These are phyloP conservation scores for Anthrax anthrax DNA, from an alignment of 2,888 invertebrate species.

Conservation along the genomic window DNA sequence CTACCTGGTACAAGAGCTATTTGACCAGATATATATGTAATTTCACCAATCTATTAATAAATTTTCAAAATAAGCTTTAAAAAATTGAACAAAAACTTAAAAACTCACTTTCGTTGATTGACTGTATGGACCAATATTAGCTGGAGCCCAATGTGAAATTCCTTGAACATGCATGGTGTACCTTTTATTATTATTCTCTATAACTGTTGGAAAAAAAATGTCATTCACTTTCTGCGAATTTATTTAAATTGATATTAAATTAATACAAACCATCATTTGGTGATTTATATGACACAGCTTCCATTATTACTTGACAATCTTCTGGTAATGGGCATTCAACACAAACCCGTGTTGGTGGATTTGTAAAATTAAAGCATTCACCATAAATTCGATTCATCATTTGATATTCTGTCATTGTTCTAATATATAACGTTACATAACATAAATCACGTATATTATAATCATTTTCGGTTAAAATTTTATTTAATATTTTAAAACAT, in stretches of 20 bases:
- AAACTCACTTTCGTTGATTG: slow-evolving; percentile 65
- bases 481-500: slow-evolving; percentile 60
- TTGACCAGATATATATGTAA: slow-evolving; percentile 80
- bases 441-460: slow-evolving; percentile 51
- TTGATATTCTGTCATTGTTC: slow-evolving; percentile 66
- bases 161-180: slow-evolving; percentile 89
- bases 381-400: slow-evolving; percentile 65
- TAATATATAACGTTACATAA: slow-evolving; percentile 70
- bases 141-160: slow-evolving; percentile 95
- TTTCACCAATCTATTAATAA: slow-evolving; percentile 52
- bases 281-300: slow-evolving; percentile 49
- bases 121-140: slow-evolving; percentile 92
- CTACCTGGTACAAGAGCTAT: slow-evolving; percentile 78
- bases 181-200: slow-evolving; percentile 32
- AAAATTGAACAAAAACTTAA: slow-evolving; percentile 7
- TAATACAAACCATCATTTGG: background rate
- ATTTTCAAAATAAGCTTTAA: background rate
- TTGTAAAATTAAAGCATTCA: slow-evolving; percentile 53
- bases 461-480: slow-evolving; percentile 23
- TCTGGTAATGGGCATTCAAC: slow-evolving; percentile 62
- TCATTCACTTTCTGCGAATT: too few relatives aligned
- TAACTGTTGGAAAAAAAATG: background rate
- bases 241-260: too few relatives aligned
- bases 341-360: slow-evolving; percentile 78
- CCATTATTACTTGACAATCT: slow-evolving; percentile 59